Evolutionary conservation across 2,113 vertebrate species (phyloP).

Genomic region (Acanthochromis polyacanthus): DNA sequence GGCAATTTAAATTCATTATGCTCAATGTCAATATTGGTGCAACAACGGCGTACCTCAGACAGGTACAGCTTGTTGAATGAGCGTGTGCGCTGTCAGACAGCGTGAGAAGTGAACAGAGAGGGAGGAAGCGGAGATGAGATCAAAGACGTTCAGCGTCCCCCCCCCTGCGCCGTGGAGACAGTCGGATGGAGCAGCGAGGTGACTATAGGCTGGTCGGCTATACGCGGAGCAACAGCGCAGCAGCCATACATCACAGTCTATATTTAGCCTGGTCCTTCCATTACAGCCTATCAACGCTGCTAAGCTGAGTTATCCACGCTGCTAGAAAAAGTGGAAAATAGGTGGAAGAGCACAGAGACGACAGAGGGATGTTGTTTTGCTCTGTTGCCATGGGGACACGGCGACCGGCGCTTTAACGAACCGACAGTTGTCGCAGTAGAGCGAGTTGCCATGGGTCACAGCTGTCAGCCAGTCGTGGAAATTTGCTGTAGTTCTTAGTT

Average conservation of each 20-base stretch:
- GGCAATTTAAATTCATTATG: slow-evolving; percentile 80
- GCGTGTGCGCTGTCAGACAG: slow-evolving; percentile 59
- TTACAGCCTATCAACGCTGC: slow-evolving; percentile 63
- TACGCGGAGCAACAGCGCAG: slow-evolving; percentile 37
- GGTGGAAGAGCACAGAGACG: slow-evolving; percentile 29
- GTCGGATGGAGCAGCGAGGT: slow-evolving; percentile 48
- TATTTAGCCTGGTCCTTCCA: slow-evolving; percentile 77
- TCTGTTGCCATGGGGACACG: slow-evolving; percentile 76
- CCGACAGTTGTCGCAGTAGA: slow-evolving; percentile 72
- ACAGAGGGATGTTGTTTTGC: slow-evolving; percentile 63
- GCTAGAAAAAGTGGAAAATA: slow-evolving; percentile 33
- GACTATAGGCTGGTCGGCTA: slow-evolving; percentile 50
- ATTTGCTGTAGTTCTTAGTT: no score
- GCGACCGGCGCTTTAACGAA: slow-evolving; percentile 39
- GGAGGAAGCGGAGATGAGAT: slow-evolving; percentile 43
- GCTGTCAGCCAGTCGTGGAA: slow-evolving; percentile 78
- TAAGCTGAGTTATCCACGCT: slow-evolving; percentile 56
- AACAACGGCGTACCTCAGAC: slow-evolving; percentile 56
- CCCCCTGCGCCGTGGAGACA: slow-evolving; percentile 31
- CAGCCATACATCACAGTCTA: slow-evolving; percentile 66
- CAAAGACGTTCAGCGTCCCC: slow-evolving; percentile 52
- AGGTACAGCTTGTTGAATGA: slow-evolving; percentile 81
- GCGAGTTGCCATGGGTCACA: slow-evolving; percentile 76
- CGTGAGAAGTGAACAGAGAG: slow-evolving; percentile 26
- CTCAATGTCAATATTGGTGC: slow-evolving; percentile 79